Percentiles rank a stretch among this genome's conserved stretches.
These are phyloP conservation scores for Geopemphigus sp. DNA, from an alignment of 1,140 invertebrate genomes.

Conservation along the genomic window DNA sequence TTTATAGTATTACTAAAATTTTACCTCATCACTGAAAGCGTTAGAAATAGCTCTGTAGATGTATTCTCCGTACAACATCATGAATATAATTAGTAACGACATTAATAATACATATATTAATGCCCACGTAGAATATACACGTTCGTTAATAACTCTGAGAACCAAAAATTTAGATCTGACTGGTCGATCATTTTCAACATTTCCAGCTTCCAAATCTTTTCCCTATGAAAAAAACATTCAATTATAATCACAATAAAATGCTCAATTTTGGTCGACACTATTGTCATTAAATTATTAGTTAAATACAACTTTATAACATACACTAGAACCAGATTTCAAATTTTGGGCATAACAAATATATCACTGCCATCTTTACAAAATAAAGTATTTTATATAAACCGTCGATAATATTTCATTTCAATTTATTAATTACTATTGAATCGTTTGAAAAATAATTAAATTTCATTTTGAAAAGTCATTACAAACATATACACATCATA, in stretches of 20 bases:
- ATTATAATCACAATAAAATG: no score
- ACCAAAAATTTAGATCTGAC: conserved; percentile 33
- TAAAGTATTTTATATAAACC: no score
- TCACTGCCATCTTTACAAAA: no score
- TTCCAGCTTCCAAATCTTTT: conserved; percentile 37
- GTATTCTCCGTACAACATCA: conserved; percentile 28
- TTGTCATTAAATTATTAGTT: no score
- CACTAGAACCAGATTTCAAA: no score
- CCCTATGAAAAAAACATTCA: not conserved
- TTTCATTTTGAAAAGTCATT: not conserved
- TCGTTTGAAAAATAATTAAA: not conserved
- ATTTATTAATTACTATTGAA: no score
- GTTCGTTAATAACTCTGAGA: conserved; percentile 24
- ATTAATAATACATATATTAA: conserved; percentile 24
- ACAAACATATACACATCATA: not conserved
- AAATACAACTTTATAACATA: no score
- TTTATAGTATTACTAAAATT: not conserved
- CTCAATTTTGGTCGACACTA: no score
- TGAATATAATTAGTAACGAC: conserved; percentile 7
- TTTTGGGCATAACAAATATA: no score
- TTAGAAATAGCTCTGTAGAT: conserved; percentile 35
- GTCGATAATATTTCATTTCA: no score
- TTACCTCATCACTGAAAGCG: conserved; percentile 13
- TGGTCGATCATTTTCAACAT: not conserved
- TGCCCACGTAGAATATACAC: conserved; percentile 26